Percentiles rank a stretch among this genome's conserved stretches.
Conservation (phyloP, 2,113 vertebrate species). For the Uria lomvia region DNA sequence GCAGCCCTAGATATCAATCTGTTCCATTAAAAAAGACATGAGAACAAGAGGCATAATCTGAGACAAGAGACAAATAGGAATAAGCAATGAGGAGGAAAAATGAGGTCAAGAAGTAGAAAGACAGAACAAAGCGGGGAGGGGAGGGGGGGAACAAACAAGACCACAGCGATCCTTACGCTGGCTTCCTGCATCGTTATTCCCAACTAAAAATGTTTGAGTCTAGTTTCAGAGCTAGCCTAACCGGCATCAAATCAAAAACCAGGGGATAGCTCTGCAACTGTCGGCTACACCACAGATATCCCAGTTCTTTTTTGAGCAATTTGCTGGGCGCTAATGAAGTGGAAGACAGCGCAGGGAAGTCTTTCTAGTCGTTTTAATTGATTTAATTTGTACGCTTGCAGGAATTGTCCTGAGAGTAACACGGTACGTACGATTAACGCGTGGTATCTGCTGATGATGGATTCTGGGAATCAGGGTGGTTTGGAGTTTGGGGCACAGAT, state of each 20-base stretch:
- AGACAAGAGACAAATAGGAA: conserved; percentile 29
- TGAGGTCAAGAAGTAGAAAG: conserved; percentile 44
- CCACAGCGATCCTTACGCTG: neutral
- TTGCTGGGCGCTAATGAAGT: neutral
- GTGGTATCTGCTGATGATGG: neutral
- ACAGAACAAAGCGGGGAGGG: neutral
- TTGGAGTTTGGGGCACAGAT: neutral
- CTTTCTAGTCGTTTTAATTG: neutral
- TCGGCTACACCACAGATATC: neutral
- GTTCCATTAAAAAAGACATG: conserved; percentile 15
- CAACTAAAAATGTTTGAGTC: neutral
- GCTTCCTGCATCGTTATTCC: neutral
- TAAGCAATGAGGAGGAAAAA: conserved; percentile 45
- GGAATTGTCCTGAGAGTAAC: neutral
- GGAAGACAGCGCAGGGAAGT: neutral
- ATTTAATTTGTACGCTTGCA: neutral
- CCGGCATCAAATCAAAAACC: neutral
- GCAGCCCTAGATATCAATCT: conserved; percentile 22
- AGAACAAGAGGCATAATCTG: neutral
- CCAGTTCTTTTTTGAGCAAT: neutral
- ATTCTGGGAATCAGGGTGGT: neutral
- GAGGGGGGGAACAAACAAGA: neutral
- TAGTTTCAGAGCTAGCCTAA: neutral
- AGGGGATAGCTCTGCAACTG: neutral
- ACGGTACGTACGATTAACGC: neutral